Base-by-base conservation (phyloP, 1,140 invertebrate genomes). In the Psix sp. region DNA sequence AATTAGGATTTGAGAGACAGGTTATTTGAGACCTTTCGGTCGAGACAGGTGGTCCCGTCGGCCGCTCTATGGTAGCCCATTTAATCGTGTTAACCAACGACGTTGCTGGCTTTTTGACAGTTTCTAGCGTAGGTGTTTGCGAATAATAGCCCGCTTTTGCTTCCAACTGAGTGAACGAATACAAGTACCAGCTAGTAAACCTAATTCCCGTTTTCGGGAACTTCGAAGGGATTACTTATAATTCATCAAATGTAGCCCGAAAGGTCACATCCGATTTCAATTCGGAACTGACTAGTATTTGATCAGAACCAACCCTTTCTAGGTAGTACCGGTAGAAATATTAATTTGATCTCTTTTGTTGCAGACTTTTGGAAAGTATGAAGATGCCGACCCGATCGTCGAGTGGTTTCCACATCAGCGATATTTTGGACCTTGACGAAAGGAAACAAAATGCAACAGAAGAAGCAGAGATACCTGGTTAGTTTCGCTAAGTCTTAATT, bases 351-450 rank as follows among this genome's bases (percentile, higher is more conserved):
- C 43, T 15, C 38, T 49, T 56, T 5, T 80, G 65, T 86, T 87
- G 7, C 82, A 89, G 89, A 79, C 73, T 89, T 36, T 75, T 89
- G 35, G 88, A 86, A 42, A 89, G 89, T 77, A 89, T 89, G 78
- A 88, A 89, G 81, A 87, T 86, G 71, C 80, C 86, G 7, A 80
- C 84, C 9, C 79, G 92, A 29, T 88, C 89, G 0, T 90, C 90
- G 0, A 35, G 11, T 11, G 91, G 92, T 24, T 94, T 94, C 76
- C 92, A 93, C 78, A 93, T 94, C 74, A 92, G 91, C 45, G 93
- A 94, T 77, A 93, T 94, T 72, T 82, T 94, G 35, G 92, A 93
- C 16, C 80, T 93, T 54, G 90, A 91, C 59, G 89, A 87, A 11
- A 66, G 80, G 0, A 87, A 87, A 35, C 82, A 85, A 15, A 77